Evolutionary conservation across 2,113 vertebrate species (phyloP).

Genomic region (Panthera uncia): DNA sequence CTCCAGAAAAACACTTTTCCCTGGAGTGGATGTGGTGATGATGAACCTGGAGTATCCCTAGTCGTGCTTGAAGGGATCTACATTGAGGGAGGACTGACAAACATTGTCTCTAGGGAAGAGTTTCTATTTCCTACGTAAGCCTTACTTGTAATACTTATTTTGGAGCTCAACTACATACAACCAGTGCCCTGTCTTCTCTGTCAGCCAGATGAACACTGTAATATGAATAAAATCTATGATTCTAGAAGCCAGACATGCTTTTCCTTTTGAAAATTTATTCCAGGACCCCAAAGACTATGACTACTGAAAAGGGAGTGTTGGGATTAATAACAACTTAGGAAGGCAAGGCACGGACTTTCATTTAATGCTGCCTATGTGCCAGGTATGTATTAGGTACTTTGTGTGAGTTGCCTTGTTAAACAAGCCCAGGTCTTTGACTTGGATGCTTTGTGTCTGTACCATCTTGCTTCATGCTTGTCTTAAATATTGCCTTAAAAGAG

Average conservation of each 20-base stretch:
- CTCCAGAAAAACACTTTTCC: not conserved
- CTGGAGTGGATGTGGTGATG: not conserved
- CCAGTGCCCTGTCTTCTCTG: not conserved
- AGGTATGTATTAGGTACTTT: not conserved
- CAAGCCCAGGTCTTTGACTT: conserved; percentile 35
- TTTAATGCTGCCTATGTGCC: not conserved
- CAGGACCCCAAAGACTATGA: not conserved
- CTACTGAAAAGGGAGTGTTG: not conserved
- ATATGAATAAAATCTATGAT: not conserved
- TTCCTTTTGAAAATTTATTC: conserved; percentile 19
- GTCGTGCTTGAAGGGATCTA: not conserved
- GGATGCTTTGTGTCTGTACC: not conserved
- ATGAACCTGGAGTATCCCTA: not conserved
- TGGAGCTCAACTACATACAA: not conserved
- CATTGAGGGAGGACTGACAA: not conserved
- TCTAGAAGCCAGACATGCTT: not conserved
- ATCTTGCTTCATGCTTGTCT: conserved; percentile 14
- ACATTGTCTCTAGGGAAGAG: not conserved
- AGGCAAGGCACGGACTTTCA: not conserved
- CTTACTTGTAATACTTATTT: not conserved
- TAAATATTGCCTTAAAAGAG: conserved; percentile 39
- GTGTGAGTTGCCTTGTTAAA: conserved; percentile 47
- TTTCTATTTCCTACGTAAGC: conserved; percentile 22
- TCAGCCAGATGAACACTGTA: not conserved
- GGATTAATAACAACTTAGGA: not conserved